phyloP scores from a whole-genome alignment of 2,113 vertebrate species.

The Pelecanus crispus region DNA sequence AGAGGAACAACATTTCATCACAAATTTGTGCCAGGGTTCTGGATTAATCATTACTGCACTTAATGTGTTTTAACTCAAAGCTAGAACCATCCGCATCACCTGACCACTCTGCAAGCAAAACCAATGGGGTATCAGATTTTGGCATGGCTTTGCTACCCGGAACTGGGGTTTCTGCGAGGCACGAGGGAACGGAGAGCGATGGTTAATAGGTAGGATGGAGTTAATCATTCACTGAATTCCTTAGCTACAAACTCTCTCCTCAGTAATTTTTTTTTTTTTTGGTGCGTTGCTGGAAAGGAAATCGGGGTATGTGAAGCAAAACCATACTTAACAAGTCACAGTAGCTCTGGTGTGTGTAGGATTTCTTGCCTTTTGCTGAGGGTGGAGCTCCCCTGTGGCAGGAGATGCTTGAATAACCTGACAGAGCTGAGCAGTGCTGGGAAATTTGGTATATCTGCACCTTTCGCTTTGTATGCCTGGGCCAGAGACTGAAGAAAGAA shows the following conservation, averaged over 20 bases:
- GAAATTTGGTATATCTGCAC: neutral
- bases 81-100: neutral
- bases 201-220: constrained; percentile 48
- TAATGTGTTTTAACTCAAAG: neutral
- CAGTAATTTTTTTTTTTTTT: neutral
- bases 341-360: constrained; percentile 39
- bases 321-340: neutral
- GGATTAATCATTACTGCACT: constrained; percentile 49
- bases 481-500: neutral
- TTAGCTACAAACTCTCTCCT: constrained; percentile 3
- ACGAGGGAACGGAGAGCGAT: neutral
- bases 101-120: neutral
- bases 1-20: neutral
- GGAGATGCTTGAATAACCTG: neutral
- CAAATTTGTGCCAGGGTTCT: neutral
- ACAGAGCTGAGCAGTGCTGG: neutral
- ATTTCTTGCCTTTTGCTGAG: constrained; percentile 3
- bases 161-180: neutral
- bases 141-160: neutral
- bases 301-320: constrained; percentile 24
- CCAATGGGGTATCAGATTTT: constrained; percentile 15
- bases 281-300: constrained; percentile 38
- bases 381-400: constrained; percentile 25
- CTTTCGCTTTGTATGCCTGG: neutral
- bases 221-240: constrained; percentile 52